These are phyloP conservation scores for Paedocypris sp. DNA, from an alignment of 2,113 vertebrate species.

Conservation along the genomic window DNA sequence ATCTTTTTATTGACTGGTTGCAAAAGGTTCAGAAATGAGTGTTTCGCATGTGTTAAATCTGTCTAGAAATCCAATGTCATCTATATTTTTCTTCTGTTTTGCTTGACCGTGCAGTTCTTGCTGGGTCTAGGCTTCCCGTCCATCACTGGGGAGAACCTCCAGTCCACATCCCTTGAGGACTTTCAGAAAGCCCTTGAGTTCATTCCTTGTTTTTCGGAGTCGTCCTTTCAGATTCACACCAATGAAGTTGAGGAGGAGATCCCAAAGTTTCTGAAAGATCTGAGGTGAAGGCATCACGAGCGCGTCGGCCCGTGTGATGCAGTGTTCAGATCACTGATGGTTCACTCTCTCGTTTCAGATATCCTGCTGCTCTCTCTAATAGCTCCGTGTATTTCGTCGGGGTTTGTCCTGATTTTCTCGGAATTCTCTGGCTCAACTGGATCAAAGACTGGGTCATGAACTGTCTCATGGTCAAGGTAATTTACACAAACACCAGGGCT, in stretches of 20 bases:
- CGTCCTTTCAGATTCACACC: constrained; percentile 75
- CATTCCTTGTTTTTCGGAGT: constrained; percentile 75
- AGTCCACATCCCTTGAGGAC: constrained; percentile 87
- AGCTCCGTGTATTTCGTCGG: constrained; percentile 91
- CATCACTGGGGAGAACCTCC: constrained; percentile 76
- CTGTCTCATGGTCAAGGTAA: constrained; percentile 80
- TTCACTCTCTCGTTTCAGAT: constrained; percentile 52
- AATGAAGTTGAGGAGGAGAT: constrained; percentile 92
- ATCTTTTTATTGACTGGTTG: no score
- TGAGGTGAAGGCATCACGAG: constrained; percentile 74
- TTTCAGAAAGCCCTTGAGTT: constrained; percentile 91
- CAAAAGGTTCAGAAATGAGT: no score
- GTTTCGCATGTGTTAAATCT: no score
- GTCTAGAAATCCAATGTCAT: no score
- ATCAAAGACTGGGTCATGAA: constrained; percentile 92
- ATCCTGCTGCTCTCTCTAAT: constrained; percentile 87
- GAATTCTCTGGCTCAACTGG: no score
- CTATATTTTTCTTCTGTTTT: no score
- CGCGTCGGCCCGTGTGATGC: no score
- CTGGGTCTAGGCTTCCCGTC: constrained; percentile 68
- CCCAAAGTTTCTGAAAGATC: constrained; percentile 76
- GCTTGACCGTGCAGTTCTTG: no score
- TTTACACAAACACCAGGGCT: no score
- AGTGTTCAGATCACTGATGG: background rate
- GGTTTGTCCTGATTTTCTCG: constrained; percentile 89